phyloP scores from a whole-genome alignment of 2,113 vertebrate genomes.

The Eclectus roratus region DNA sequence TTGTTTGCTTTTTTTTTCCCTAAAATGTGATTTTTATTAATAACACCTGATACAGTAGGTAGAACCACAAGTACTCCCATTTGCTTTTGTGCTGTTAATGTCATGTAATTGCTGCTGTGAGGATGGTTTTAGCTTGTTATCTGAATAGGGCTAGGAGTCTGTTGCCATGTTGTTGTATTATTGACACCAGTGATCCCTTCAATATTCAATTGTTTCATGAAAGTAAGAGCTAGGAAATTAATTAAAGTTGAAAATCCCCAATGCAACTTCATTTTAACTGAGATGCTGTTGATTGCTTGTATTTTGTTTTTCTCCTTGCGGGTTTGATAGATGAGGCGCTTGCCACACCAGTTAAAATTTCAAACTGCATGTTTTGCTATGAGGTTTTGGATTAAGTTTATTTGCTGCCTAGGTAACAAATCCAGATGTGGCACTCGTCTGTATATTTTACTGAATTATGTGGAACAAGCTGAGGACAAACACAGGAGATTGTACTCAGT shows the following conservation, averaged over 20 bases:
- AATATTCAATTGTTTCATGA: not conserved
- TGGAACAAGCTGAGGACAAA: conserved; percentile 11
- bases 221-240: not conserved
- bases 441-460: conserved; percentile 63
- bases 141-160: not conserved
- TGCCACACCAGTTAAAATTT: not conserved
- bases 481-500: not conserved
- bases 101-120: not conserved
- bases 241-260: not conserved
- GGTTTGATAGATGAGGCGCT: conserved; percentile 18
- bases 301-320: not conserved
- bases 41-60: not conserved
- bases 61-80: not conserved
- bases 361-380: not conserved
- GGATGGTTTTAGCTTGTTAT: not conserved
- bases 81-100: not conserved
- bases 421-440: conserved; percentile 75
- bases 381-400: conserved; percentile 37
- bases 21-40: not conserved
- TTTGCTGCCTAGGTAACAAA: conserved; percentile 60
- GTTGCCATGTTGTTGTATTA: not conserved
- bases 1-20: not conserved
- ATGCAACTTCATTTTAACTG: not conserved
- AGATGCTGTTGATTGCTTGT: not conserved
- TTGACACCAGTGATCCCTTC: not conserved